These are phyloP conservation scores for Tineola bisselliella DNA, from an alignment of 2,888 invertebrate genomes.

Conservation along the genomic window DNA sequence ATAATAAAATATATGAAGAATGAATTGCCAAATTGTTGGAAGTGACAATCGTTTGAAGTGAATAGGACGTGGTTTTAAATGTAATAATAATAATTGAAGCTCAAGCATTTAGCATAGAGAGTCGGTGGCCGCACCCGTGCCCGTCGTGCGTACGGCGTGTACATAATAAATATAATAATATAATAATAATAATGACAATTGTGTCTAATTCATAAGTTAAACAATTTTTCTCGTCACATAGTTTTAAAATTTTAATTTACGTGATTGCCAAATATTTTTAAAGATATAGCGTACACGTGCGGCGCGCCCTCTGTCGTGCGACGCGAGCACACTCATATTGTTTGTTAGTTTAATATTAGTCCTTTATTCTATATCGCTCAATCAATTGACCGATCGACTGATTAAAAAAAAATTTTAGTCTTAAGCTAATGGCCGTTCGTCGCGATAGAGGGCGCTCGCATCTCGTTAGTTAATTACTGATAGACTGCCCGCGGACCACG, in stretches of 20 bases:
- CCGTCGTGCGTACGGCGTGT: constrained; percentile 29
- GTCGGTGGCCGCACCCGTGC: constrained; percentile 35
- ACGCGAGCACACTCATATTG: constrained; percentile 27
- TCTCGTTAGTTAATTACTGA: neutral
- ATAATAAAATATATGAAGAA: constrained; percentile 24
- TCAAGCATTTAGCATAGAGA: constrained; percentile 54
- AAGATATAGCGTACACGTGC: constrained; percentile 17
- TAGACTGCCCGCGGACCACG: neutral
- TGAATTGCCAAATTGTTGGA: neutral
- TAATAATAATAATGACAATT: constrained; percentile 24
- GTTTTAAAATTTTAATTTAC: constrained; percentile 63
- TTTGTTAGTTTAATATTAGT: constrained; percentile 68
- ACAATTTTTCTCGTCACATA: constrained; percentile 65
- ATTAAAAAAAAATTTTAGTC: constrained; percentile 65
- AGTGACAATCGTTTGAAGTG: neutral
- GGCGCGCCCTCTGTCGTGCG: neutral
- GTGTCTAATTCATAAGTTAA: constrained; percentile 67
- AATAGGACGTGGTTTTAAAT: too few species aligned
- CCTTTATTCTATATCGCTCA: constrained; percentile 68
- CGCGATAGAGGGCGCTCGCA: constrained; percentile 24
- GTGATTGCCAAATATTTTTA: constrained; percentile 66
- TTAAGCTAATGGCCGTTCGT: constrained; percentile 60
- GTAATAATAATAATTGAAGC: constrained; percentile 32
- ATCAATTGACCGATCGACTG: constrained; percentile 69
- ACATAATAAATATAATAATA: constrained; percentile 48